A percentile compares a stretch with the other conserved stretches of the same genome.
These are phyloP conservation scores for Conops quadrifasciatus DNA, from an alignment of 2,888 invertebrate genomes.

Conservation along the genomic window DNA sequence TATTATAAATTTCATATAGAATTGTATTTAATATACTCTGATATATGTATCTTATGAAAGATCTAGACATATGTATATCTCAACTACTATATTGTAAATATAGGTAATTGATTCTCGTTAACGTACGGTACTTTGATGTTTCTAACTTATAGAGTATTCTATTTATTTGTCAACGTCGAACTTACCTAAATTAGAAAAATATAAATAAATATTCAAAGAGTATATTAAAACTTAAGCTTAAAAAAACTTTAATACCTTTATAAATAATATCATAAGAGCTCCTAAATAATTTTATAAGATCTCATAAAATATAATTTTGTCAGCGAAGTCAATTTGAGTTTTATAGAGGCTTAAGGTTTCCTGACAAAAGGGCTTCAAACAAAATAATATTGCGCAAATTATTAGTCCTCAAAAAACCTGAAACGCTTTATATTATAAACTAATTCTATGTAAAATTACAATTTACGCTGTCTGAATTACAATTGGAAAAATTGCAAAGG, in stretches of 20 bases:
- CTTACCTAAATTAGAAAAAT: slow-evolving; percentile 61
- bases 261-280: neutral
- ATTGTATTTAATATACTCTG: slow-evolving; percentile 11
- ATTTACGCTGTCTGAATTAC: too few relatives aligned
- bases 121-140: slow-evolving; percentile 13
- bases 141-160: slow-evolving; percentile 18
- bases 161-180: slow-evolving; percentile 46
- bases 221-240: slow-evolving; percentile 7
- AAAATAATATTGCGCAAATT: too few relatives aligned
- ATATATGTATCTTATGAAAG: neutral
- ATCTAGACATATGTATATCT: slow-evolving; percentile 15
- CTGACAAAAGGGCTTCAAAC: too few relatives aligned
- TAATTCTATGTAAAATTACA: neutral
- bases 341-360: too few relatives aligned
- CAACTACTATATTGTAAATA: slow-evolving; percentile 10
- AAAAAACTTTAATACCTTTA: slow-evolving; percentile 5
- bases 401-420: too few relatives aligned
- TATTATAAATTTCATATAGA: neutral
- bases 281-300: neutral
- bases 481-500: too few relatives aligned
- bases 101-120: slow-evolving; percentile 24
- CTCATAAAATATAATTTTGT: neutral
- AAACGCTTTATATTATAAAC: neutral
- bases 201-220: slow-evolving; percentile 36
- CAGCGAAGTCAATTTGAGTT: too few relatives aligned